Evolutionary conservation across 2,113 vertebrate genomes (phyloP).

Genomic region (Epinephelus moara): DNA sequence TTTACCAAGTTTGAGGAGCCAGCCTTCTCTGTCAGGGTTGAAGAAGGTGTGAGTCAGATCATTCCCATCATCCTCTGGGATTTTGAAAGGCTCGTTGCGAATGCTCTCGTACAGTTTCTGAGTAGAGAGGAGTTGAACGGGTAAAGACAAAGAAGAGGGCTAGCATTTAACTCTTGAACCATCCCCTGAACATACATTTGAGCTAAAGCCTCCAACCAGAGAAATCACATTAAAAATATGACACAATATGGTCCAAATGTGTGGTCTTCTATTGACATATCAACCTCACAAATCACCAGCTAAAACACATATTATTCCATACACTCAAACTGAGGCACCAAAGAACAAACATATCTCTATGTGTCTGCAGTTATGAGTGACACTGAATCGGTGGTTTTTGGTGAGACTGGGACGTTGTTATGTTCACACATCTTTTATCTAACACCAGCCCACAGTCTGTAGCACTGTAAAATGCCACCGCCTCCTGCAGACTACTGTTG

Average conservation of each 20-base stretch:
- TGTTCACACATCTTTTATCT: not conserved
- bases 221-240: not conserved
- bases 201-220: not conserved
- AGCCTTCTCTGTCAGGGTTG: slow-evolving; percentile 95
- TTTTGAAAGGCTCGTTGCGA: slow-evolving; percentile 94
- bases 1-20: slow-evolving; percentile 96
- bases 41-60: slow-evolving; percentile 98
- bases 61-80: slow-evolving; percentile 94
- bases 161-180: not conserved
- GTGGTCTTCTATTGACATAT: not conserved
- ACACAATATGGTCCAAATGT: no score
- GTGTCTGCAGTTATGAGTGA: not conserved
- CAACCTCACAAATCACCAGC: not conserved
- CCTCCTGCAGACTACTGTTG: fast-evolving
- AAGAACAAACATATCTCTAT: not conserved
- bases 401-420: not conserved
- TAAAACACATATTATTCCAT: not conserved
- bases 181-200: not conserved
- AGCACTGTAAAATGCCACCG: not conserved
- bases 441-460: not conserved
- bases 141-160: not conserved
- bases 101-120: slow-evolving; percentile 95
- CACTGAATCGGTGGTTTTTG: not conserved
- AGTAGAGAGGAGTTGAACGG: not conserved
- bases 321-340: not conserved